phyloP scores from a whole-genome alignment of 2,113 vertebrate genomes.

The Tragulus kanchil region DNA sequence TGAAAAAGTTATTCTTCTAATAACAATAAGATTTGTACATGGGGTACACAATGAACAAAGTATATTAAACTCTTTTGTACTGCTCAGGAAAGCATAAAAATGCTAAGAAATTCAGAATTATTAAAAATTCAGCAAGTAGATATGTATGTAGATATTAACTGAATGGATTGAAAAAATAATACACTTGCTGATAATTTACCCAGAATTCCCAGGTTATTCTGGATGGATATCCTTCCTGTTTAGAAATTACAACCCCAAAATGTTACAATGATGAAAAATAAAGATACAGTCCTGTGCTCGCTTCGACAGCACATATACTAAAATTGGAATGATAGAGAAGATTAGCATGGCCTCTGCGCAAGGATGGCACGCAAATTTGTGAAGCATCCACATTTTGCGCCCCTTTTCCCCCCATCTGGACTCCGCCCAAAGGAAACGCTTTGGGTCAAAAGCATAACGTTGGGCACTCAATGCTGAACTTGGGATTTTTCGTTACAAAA shows the following conservation, averaged over 20 bases:
- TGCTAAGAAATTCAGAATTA: conserved; percentile 37
- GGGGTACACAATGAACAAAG: not conserved
- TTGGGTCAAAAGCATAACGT: no score
- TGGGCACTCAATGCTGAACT: no score
- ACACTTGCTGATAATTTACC: not conserved
- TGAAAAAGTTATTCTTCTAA: conserved; percentile 18
- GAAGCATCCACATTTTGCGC: no score
- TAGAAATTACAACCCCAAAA: conserved; percentile 37
- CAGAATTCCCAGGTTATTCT: conserved; percentile 17
- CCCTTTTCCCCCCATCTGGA: no score
- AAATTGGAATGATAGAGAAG: no score
- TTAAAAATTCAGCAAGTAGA: not conserved
- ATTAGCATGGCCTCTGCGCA: no score
- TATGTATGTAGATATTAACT: not conserved
- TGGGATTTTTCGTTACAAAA: no score
- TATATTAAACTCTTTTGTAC: not conserved
- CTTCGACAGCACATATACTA: no score
- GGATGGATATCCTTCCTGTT: not conserved
- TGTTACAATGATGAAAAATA: conserved; percentile 4
- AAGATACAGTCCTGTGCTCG: not conserved
- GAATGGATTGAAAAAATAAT: not conserved
- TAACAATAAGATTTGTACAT: not conserved
- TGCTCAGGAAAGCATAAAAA: conserved; percentile 52
- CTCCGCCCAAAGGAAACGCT: no score
- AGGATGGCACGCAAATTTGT: no score